Evolutionary conservation across 2,113 vertebrate species (phyloP).

Genomic region (Albula glossodonta): DNA sequence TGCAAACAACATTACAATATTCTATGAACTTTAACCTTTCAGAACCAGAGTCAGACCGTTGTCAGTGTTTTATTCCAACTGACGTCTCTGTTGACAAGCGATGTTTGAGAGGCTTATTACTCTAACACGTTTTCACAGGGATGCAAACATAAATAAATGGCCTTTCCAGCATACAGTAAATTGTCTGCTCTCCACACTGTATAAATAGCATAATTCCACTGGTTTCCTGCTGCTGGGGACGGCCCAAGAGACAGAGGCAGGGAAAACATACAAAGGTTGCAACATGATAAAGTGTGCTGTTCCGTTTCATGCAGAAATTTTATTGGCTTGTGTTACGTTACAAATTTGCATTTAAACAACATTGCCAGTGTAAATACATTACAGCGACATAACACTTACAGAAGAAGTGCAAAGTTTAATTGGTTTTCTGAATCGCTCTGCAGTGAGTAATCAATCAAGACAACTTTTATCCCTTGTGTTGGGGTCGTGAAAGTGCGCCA

Average conservation of each 20-base stretch:
- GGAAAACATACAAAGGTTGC: slow-evolving; percentile 16
- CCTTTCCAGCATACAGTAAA: slow-evolving; percentile 20
- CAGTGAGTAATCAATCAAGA: slow-evolving; percentile 12
- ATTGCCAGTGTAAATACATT: slow-evolving; percentile 68
- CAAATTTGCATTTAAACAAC: slow-evolving; percentile 67
- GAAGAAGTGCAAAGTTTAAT: slow-evolving; percentile 62
- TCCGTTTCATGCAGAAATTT: slow-evolving; percentile 68
- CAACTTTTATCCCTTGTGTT: not conserved
- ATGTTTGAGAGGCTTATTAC: slow-evolving; percentile 3
- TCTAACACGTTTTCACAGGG: not conserved
- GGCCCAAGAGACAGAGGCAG: not conserved
- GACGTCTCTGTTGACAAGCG: not conserved
- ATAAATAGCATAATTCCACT: slow-evolving; percentile 10
- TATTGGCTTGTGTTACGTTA: slow-evolving; percentile 48
- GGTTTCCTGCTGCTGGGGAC: slow-evolving; percentile 14
- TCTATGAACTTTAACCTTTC: not conserved
- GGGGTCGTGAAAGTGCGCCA: not conserved
- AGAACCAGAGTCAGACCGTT: not conserved
- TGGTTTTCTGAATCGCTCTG: slow-evolving; percentile 11
- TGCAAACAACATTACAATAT: not conserved
- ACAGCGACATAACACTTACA: slow-evolving; percentile 59
- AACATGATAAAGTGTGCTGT: slow-evolving; percentile 10
- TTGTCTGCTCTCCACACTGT: not conserved
- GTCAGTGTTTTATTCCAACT: not conserved
- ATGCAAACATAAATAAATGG: slow-evolving; percentile 10